Conservation (phyloP, 2,888 invertebrate species). For the Cryptus armator region DNA sequence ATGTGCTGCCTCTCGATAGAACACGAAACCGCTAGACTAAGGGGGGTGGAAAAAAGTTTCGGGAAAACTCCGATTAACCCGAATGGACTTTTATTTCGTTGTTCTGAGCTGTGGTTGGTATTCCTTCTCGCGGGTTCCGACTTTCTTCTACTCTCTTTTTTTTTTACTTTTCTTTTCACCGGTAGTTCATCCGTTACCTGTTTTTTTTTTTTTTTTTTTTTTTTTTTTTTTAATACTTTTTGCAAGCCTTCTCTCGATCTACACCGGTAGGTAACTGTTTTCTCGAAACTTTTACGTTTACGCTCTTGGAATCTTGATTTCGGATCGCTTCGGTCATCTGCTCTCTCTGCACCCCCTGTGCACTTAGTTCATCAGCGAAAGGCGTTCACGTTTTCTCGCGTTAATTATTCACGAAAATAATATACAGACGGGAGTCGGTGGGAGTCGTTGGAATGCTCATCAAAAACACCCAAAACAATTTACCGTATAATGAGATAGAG, state of each 20-base stretch:
- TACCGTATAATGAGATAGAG: conserved; percentile 3
- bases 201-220: conserved; percentile 8
- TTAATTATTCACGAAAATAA: conserved; percentile 15
- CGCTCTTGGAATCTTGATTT: conserved; percentile 32
- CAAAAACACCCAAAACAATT: conserved; percentile 13
- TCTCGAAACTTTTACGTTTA: conserved; percentile 26
- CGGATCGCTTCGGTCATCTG: not conserved
- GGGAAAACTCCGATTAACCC: conserved; percentile 74
- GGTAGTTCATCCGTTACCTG: not conserved
- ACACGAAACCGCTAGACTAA: conserved; percentile 7
- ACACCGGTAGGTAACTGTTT: conserved; percentile 29
- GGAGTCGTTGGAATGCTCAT: not conserved
- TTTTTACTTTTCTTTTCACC: conserved; percentile 8
- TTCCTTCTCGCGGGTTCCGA: conserved; percentile 48
- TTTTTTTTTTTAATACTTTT: conserved; percentile 12
- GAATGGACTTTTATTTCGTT: conserved; percentile 72
- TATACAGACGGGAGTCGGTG: not conserved
- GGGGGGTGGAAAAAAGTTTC: conserved; percentile 56
- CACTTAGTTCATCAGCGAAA: conserved; percentile 2
- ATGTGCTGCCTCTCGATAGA: not conserved
- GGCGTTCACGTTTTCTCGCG: not conserved
- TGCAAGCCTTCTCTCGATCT: conserved; percentile 23
- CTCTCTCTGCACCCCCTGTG: too few relatives aligned
- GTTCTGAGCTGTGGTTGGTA: conserved; percentile 48
- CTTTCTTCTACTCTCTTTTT: conserved; percentile 39